phyloP scores from a whole-genome alignment of 2,113 vertebrate genomes.

The Coryphaenoides rupestris region DNA sequence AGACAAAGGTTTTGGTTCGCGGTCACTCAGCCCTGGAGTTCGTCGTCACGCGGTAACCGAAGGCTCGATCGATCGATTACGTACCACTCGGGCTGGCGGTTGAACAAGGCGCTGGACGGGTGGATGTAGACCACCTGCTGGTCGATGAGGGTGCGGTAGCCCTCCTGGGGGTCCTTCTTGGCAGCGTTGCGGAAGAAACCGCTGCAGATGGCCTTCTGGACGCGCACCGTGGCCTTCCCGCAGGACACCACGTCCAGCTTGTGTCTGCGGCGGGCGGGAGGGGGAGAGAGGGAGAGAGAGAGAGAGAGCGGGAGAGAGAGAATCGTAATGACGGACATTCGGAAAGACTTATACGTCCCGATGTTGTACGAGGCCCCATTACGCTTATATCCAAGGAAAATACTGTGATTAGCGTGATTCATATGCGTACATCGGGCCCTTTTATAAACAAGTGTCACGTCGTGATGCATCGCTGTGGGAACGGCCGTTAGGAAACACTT shows the following conservation, averaged over 20 bases:
- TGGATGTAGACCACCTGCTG: conserved; percentile 98
- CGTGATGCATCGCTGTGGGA: not conserved
- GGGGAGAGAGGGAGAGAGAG: no score
- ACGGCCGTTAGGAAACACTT: not conserved
- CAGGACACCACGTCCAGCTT: conserved; percentile 97
- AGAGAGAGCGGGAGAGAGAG: no score
- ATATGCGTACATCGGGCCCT: no score
- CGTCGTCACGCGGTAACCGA: no score
- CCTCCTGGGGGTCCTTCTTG: conserved; percentile 97
- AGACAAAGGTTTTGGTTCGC: no score
- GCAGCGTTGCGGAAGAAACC: conserved; percentile 97
- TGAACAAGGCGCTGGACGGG: conserved; percentile 96
- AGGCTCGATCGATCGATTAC: no score
- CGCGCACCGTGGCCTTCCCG: conserved; percentile 92
- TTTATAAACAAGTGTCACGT: not conserved
- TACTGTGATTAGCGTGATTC: not conserved
- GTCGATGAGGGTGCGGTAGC: conserved; percentile 94
- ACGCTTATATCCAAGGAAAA: no score
- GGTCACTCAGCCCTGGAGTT: no score
- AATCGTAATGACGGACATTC: not conserved
- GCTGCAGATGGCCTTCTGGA: conserved; percentile 97
- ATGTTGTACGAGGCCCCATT: no score
- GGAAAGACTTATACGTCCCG: no score
- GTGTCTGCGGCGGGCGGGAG: no score
- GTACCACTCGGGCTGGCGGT: conserved; percentile 96